Base-by-base conservation (phyloP, 2,113 vertebrate species). In the Zingel zingel region DNA sequence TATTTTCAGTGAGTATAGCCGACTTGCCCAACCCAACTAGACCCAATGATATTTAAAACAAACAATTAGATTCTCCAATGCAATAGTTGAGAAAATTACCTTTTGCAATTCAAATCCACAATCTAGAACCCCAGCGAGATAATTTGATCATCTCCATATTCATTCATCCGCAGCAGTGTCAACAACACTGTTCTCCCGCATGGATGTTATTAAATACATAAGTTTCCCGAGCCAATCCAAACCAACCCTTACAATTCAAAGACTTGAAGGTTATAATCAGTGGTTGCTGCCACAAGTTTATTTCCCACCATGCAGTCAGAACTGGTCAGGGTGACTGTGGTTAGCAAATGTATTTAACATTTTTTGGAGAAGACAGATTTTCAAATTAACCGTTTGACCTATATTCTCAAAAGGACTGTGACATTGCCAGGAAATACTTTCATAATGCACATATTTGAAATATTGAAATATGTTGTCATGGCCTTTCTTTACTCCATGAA, bases 31-130 rank as follows among this genome's bases (percentile, higher is more conserved):
- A 18, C 57, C 66, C 58, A 72, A 59, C 73, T 63, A 71, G 65
- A n/a, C 54, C 67, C 43, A 36, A 33, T 43, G 21, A 39, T 61
- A 51, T 57, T 82, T 57, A 11, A 48, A 82, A 39, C 56, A 74
- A 43, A 43, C 39, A 77, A 85, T 90, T 88, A 66, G 25, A 39
- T 82, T 86, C 85, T 81, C 79, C 65, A 71, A 58, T 68, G 56
- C 67, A 83, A 81, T 64, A 69, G 64, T 83, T 83, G 83, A 89
- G 74, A 66, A 89, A 89, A 90, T 83, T 72, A 88, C 48, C 79
- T 79, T 88, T 84, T 87, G 86, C 88, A 91, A 91, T 88, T 93
- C 82, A 86, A 86, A 93, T 92, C 51, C 43, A 83, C 86, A 77
- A 81, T 69, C 74, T 50, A 76, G 69, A 84, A 77, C 89, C 92